Evolutionary conservation across 92 coral and sea anemone species (phyloP).

Genomic region (Phenganax marumi): DNA sequence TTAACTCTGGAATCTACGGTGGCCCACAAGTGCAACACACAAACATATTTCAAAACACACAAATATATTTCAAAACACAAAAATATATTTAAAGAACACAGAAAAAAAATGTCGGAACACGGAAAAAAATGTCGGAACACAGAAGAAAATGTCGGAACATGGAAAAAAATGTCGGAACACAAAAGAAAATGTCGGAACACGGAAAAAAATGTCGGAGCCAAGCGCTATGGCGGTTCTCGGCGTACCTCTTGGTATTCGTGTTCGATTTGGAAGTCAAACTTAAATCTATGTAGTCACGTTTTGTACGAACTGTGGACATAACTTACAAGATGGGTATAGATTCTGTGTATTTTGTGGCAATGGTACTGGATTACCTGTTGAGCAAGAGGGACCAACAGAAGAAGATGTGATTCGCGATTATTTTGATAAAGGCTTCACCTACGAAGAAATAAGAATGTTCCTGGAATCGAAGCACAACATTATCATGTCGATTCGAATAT

Average conservation of each 20-base stretch:
- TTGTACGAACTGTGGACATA: neutral
- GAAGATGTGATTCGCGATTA: constrained; percentile 5
- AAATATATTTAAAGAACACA: too few species aligned
- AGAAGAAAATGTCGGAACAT: too few species aligned
- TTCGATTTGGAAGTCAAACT: too few species aligned
- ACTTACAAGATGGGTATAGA: neutral
- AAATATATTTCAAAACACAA: neutral
- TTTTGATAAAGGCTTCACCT: neutral
- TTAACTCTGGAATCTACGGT: neutral
- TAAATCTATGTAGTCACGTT: neutral
- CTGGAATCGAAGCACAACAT: constrained; percentile 17
- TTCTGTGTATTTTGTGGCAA: constrained; percentile 26
- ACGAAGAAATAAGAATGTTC: constrained; percentile 12
- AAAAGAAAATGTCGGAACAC: too few species aligned
- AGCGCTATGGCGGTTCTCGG: neutral
- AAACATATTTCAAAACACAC: neutral
- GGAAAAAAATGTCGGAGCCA: too few species aligned
- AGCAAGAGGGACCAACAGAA: neutral
- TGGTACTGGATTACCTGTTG: neutral
- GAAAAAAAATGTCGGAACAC: too few species aligned
- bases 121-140: too few species aligned
- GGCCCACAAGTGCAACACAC: constrained; percentile 2
- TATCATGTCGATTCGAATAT: neutral
- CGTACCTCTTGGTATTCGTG: neutral
- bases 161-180: too few species aligned